Conservation (phyloP, 2,113 vertebrate genomes). For the Corydoras maculifer region DNA sequence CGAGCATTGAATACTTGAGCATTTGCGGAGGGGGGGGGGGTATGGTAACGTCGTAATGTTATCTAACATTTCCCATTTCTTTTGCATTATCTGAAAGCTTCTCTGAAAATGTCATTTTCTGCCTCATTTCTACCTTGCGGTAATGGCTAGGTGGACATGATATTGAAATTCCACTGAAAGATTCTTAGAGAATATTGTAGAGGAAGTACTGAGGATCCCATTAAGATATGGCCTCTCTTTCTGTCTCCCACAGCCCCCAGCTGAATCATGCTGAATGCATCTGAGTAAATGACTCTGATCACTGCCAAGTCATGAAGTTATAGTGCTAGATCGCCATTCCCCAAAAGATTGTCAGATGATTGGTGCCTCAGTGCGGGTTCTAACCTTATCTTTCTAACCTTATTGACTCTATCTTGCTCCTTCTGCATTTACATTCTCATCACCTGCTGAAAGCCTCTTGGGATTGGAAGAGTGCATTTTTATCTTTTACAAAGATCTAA, state of each 20-base stretch:
- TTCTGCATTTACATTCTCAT: constrained; percentile 70
- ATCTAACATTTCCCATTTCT: constrained; percentile 28
- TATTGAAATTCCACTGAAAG: constrained; percentile 55
- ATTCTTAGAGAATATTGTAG: constrained; percentile 50
- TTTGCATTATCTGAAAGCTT: constrained; percentile 30
- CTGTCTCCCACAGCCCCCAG: constrained; percentile 42
- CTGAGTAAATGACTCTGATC: constrained; percentile 56
- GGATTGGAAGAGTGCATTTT: constrained; percentile 56
- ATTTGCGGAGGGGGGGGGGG: constrained; percentile 6
- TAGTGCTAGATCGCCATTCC: constrained; percentile 49
- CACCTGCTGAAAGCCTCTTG: constrained; percentile 46
- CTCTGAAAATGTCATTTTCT: constrained; percentile 23
- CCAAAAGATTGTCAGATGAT: constrained; percentile 58
- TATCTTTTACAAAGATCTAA: constrained; percentile 53
- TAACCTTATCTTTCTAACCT: constrained; percentile 41
- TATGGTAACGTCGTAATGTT: not conserved
- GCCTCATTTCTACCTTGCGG: constrained; percentile 23
- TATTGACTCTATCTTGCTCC: constrained; percentile 67
- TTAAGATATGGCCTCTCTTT: constrained; percentile 61
- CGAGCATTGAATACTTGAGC: constrained; percentile 22
- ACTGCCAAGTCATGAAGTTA: constrained; percentile 57
- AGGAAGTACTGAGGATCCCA: constrained; percentile 59
- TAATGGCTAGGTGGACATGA: constrained; percentile 28
- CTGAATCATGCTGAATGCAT: constrained; percentile 36
- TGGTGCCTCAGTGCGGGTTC: constrained; percentile 50